Evolutionary conservation across 2,888 invertebrate genomes (phyloP), one percentile per base, ranked within the genome.

Genomic region (Microctonus aethiopoides): DNA sequence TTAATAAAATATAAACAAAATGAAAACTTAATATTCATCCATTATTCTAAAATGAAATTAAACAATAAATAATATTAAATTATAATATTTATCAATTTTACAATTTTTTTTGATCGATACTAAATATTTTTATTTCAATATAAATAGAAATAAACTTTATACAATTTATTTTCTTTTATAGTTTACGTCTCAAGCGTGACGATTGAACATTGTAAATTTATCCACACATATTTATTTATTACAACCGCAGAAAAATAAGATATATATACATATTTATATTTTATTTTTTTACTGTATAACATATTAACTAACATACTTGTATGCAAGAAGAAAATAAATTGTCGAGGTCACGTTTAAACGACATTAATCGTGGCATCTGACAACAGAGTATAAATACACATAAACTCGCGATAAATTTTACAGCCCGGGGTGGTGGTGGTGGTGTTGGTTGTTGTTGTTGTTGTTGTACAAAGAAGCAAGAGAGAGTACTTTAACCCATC

Each of bases 401-500:
- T 54, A 52, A 65, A 56, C 64, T 36, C 16, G 39, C 54, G 22
- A 65, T 65, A 65, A 65, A 65, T 65, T 65, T 56, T 54, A 36
- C 46, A 46, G 20, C 16, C 4, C 6, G 46, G 7, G 20, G 46
- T 46, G 46, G 20, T 46, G 46, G 46, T 46, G 46, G 46, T 7
- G 29, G n/a, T n/a, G n/a, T n/a, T n/a, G n/a, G 57, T 16, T 4
- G 57, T 51, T 51, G 9, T n/a, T n/a, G n/a, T n/a, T n/a, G n/a
- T n/a, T n/a, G n/a, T n/a, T 41, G 16, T 70, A 67, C 56, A 68
- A 67, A 56, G 66, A 71, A 46, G 71, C 69, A 24, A 68, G 72
- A 32, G 71, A 69, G 22, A 67, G 36, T n/a, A 6, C 46, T 46
- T 7, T 46, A 46, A 16, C 10, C 36, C 6, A 36, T 1, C 36